phyloP scores from a whole-genome alignment of 2,113 vertebrate genomes.

The Nycticorax nycticorax region DNA sequence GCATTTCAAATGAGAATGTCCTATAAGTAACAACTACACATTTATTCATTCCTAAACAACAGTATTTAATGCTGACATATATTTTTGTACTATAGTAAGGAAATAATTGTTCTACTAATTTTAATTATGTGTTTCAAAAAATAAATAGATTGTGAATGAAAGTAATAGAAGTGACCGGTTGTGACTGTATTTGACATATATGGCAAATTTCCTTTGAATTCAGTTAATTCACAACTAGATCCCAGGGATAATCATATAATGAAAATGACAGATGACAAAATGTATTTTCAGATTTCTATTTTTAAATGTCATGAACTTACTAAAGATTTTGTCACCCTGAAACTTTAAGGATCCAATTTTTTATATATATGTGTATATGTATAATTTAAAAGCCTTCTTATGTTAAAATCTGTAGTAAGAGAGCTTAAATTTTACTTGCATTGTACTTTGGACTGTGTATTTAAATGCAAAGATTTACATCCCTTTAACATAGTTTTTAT shows the following conservation, averaged over 20 bases:
- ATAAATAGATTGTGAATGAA: neutral
- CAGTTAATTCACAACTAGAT: neutral
- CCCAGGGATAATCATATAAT: neutral
- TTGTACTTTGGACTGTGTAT: neutral
- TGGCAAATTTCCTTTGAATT: neutral
- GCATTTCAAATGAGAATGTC: slow-evolving; percentile 81
- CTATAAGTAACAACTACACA: slow-evolving; percentile 70
- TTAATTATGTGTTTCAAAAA: slow-evolving; percentile 13
- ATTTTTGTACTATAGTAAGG: slow-evolving; percentile 34
- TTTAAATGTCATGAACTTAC: neutral
- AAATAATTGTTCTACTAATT: neutral
- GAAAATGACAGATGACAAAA: neutral
- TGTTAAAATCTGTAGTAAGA: neutral
- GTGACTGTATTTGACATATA: neutral
- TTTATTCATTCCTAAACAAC: slow-evolving; percentile 71
- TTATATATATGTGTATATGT: neutral
- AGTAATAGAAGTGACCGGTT: neutral
- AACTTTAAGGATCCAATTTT: neutral
- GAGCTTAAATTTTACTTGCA: neutral
- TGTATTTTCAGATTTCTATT: neutral
- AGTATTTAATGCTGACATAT: slow-evolving; percentile 11
- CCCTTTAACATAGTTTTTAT: neutral
- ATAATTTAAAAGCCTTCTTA: neutral
- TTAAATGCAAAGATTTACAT: neutral
- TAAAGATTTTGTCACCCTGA: neutral